Percentiles rank a stretch among this genome's conserved stretches.
These are phyloP conservation scores for Morinoia aosen DNA, from an alignment of 2,888 invertebrate species.

Conservation along the genomic window DNA sequence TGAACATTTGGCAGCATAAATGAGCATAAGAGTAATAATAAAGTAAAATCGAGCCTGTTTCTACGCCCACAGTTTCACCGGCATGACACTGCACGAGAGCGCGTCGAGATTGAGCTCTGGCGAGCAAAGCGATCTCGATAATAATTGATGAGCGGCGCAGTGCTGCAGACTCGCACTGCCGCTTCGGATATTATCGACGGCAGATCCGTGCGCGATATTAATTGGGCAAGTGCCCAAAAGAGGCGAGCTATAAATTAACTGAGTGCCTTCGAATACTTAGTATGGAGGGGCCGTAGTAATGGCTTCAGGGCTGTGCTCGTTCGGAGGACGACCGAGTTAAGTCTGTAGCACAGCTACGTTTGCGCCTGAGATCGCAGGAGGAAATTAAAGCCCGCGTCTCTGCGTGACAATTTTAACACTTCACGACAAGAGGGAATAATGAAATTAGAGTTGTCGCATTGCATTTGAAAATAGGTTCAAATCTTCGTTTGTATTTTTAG, in stretches of 20 bases:
- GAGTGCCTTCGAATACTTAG: conserved; percentile 29
- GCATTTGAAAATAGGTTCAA: neutral
- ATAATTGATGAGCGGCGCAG: neutral
- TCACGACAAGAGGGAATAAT: neutral
- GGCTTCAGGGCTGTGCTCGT: conserved; percentile 15
- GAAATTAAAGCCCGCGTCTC: neutral
- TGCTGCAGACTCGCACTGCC: conserved; percentile 5
- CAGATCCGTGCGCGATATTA: conserved; percentile 52
- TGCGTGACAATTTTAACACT: neutral
- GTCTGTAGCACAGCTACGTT: neutral
- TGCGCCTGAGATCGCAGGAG: neutral
- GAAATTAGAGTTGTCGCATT: neutral
- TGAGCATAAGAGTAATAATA: too few relatives aligned
- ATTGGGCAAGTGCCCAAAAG: conserved; percentile 47
- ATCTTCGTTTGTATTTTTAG: neutral
- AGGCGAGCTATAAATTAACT: conserved; percentile 49
- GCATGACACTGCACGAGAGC: neutral
- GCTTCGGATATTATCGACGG: conserved; percentile 44
- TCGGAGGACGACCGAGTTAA: neutral
- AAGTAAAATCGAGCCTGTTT: neutral
- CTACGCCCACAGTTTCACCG: neutral
- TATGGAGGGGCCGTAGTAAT: neutral
- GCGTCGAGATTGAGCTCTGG: neutral
- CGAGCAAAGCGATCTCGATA: conserved; percentile 28
- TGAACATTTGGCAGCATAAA: too few relatives aligned